Conservation (phyloP, 1,140 invertebrate genomes). For the Maconellicoccus hirsutus region DNA sequence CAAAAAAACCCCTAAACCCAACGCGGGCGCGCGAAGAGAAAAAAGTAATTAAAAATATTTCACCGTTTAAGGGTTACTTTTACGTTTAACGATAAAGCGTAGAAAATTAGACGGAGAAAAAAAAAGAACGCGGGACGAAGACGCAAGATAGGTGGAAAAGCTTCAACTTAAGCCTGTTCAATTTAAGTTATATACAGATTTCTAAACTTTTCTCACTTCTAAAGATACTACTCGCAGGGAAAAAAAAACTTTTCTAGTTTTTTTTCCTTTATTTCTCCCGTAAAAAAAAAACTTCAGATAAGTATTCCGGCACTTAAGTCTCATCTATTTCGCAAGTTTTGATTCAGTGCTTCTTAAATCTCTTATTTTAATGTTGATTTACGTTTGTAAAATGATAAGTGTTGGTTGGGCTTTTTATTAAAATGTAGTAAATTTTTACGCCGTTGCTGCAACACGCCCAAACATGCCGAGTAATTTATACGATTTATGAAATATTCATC, state of each 20-base stretch:
- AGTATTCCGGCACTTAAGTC: conserved; percentile 12
- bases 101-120: conserved; percentile 12
- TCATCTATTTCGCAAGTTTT: conserved; percentile 8
- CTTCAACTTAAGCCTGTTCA: conserved; percentile 14
- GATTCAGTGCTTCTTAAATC: conserved; percentile 15
- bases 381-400: conserved; percentile 16
- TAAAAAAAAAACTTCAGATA: neutral
- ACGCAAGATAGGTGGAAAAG: conserved; percentile 13
- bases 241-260: neutral
- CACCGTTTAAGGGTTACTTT: conserved; percentile 16
- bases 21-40: neutral
- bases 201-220: conserved; percentile 19
- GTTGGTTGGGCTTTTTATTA: conserved; percentile 1
- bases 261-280: neutral
- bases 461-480: neutral
- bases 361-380: neutral
- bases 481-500: neutral
- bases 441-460: neutral
- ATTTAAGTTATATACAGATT: conserved; percentile 22
- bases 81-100: conserved; percentile 6
- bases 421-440: neutral
- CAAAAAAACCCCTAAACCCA: neutral
- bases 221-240: conserved; percentile 11
- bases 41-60: conserved; percentile 22
- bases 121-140: neutral